phyloP scores from a whole-genome alignment of 2,888 invertebrate genomes.

The Koerneria pararmatus region DNA sequence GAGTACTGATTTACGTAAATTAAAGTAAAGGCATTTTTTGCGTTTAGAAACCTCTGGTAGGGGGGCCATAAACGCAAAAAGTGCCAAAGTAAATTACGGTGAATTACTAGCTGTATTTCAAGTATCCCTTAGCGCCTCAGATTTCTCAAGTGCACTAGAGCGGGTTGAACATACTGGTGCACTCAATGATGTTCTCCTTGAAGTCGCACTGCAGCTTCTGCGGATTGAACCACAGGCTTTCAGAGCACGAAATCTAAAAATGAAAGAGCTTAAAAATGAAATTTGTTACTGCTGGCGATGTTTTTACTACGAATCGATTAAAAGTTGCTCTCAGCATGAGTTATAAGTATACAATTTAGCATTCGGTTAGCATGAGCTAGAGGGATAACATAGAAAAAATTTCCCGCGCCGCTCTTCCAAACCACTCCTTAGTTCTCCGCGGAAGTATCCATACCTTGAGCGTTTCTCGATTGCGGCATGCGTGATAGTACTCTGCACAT shows the following conservation, averaged over 20 bases:
- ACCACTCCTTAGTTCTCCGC: neutral
- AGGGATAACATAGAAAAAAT: neutral
- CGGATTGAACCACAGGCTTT: slow-evolving; percentile 24
- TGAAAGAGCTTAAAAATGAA: neutral
- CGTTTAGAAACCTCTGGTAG: no score
- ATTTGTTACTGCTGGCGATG: neutral
- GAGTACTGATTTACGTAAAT: no score
- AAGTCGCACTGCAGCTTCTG: slow-evolving; percentile 20
- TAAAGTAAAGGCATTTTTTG: no score
- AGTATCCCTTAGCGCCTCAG: no score
- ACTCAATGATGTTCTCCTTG: slow-evolving; percentile 19
- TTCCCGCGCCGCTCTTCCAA: neutral
- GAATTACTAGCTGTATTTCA: no score
- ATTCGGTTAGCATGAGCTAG: no score
- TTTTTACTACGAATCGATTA: neutral
- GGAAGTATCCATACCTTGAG: slow-evolving; percentile 1
- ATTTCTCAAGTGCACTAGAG: no score
- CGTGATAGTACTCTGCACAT: slow-evolving; percentile 5
- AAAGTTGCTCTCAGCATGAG: no score
- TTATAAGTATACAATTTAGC: no score
- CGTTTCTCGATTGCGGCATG: slow-evolving; percentile 1
- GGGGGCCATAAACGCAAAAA: no score
- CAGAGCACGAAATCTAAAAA: slow-evolving; percentile 17
- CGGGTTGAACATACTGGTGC: no score
- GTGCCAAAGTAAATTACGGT: no score